Base-by-base conservation (phyloP, 2,888 invertebrate species). In the Quadriops clusia region DNA sequence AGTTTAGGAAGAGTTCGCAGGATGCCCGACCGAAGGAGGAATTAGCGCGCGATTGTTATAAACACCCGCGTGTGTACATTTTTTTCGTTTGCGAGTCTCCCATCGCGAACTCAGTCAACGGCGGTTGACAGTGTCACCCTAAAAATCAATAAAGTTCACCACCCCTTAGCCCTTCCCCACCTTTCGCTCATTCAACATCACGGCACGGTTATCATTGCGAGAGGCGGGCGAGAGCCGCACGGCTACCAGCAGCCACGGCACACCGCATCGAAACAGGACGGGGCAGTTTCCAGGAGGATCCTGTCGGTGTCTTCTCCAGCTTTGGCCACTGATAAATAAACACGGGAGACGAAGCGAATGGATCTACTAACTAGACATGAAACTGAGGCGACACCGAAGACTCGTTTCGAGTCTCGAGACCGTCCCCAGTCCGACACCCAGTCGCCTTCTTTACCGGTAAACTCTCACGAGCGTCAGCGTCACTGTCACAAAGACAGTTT, bases 71-170 rank as follows among this genome's bases (percentile, higher is more conserved):
- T 46, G 53, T 49, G 50, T 53, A 50, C 47, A 54, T 61, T 61
- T 56, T 60, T 64, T 62, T 56, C 60, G 56, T 55, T 63, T 59
- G 55, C 58, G 58, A 60, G 58, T 60, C 60, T 59, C 56, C 57
- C 60, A 60, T 63, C 58, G 63, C 58, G 58, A 62, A 64, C 61
- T 61, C 63, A 61, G 61, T 58, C 57, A 61, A 61, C 63, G 64
- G 58, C 60, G 59, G 66, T 68, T 69, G 68, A 68, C 69, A 70
- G 65, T 70, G 70, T 71, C 70, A 70, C 70, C 69, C 69, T 67
- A 69, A 70, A 70, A 71, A 71, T 70, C 70, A 70, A 71, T 71
- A 70, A 68, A 64, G 64, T 63, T 64, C 60, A 51, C 53, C 58
- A 58, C 63, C 64, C 63, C 60, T 60, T 57, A 58, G 58, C 58